These are phyloP conservation scores for Rhipidura dahli DNA, from an alignment of 2,113 vertebrate species.

Conservation along the genomic window DNA sequence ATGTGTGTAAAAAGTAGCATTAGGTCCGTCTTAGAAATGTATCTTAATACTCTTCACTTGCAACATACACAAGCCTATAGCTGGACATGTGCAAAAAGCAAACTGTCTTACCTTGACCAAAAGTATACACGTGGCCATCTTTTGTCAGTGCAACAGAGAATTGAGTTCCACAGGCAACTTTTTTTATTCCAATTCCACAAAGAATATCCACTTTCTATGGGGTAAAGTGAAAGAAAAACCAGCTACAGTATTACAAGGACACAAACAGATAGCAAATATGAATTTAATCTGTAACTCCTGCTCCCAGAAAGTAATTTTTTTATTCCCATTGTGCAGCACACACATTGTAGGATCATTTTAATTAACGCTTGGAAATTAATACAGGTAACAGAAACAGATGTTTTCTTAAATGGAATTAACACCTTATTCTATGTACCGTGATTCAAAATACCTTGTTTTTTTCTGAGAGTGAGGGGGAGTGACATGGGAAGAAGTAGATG, in stretches of 20 bases:
- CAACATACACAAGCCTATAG: neutral
- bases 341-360: neutral
- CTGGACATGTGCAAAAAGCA: neutral
- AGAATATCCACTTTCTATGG: conserved; percentile 84
- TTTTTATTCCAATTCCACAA: conserved; percentile 85
- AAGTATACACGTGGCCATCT: conserved; percentile 83
- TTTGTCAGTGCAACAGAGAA: conserved; percentile 85
- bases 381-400: neutral
- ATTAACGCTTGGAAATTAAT: neutral
- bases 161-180: conserved; percentile 85
- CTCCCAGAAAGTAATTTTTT: neutral
- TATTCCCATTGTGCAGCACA: neutral
- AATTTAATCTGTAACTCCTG: neutral
- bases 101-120: conserved; percentile 80
- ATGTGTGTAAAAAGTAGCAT: neutral
- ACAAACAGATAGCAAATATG: neutral
- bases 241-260: neutral
- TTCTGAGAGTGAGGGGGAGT: neutral
- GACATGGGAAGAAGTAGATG: neutral
- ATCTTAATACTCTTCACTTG: neutral
- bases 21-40: neutral
- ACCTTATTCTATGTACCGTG: neutral
- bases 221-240: neutral
- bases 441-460: neutral
- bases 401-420: neutral